Conservation (phyloP, 2,888 invertebrate species). For the Dryadula phaetusa region DNA sequence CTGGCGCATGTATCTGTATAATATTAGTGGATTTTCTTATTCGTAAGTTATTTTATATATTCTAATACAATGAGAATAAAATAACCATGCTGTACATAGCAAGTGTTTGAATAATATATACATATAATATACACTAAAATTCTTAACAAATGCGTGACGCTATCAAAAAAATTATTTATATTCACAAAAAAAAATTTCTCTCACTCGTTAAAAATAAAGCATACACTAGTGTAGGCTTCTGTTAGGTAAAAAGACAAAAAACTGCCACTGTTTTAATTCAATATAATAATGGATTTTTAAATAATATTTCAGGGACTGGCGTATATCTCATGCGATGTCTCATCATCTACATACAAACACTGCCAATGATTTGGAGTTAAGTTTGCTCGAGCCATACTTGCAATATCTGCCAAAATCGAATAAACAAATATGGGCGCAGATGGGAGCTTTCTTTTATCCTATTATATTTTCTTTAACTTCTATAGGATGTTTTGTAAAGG, state of each 20-base stretch:
- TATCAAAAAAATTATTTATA: too few species aligned
- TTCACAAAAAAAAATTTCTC: too few species aligned
- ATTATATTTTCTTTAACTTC: conserved; percentile 65
- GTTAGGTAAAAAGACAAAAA: neutral
- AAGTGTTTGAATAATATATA: too few species aligned
- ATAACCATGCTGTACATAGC: neutral
- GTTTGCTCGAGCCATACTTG: conserved; percentile 87
- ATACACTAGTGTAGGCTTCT: neutral
- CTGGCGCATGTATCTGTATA: conserved; percentile 92
- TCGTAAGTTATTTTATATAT: conserved; percentile 70
- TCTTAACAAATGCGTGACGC: too few species aligned
- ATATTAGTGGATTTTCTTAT: conserved; percentile 87
- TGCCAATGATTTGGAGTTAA: conserved; percentile 89
- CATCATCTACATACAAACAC: conserved; percentile 94
- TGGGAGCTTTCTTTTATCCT: conserved; percentile 83
- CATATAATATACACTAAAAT: neutral
- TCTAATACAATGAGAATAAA: neutral
- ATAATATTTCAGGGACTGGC: conserved; percentile 86
- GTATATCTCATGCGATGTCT: conserved; percentile 90
- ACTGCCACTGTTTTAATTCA: neutral
- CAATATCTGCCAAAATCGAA: conserved; percentile 87
- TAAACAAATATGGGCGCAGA: conserved; percentile 77
- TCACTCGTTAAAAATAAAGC: neutral
- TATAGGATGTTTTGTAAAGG: conserved; percentile 61
- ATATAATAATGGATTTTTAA: neutral